Evolutionary conservation across 2,888 invertebrate genomes (phyloP).

Genomic region (Adela reaumurella): DNA sequence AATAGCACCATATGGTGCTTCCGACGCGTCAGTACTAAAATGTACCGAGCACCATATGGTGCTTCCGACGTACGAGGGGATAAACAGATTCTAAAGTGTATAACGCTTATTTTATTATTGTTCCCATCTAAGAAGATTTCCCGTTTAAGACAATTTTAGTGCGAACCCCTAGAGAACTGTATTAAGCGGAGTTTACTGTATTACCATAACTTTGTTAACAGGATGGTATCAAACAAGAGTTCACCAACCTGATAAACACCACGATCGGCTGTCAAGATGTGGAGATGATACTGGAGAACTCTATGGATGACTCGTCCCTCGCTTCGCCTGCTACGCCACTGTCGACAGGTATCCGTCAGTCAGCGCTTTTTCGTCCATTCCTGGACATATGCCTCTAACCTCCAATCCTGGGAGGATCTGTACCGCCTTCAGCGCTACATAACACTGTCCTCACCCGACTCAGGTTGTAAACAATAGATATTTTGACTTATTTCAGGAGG

Average conservation of each 20-base stretch:
- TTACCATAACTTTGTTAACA: slow-evolving; percentile 14
- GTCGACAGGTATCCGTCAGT: slow-evolving; percentile 47
- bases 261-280: slow-evolving; percentile 55
- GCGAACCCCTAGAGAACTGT: too few species aligned
- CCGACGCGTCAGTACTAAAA: too few species aligned
- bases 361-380: slow-evolving; percentile 19
- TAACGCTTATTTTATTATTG: too few species aligned
- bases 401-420: not conserved
- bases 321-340: slow-evolving; percentile 73
- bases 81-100: too few species aligned
- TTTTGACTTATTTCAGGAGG: too few species aligned
- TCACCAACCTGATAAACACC: slow-evolving; percentile 57
- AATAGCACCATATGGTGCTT: too few species aligned
- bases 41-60: too few species aligned
- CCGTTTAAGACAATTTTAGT: too few species aligned
- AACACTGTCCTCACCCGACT: not conserved
- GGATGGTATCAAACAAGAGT: slow-evolving; percentile 53
- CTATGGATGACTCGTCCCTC: slow-evolving; percentile 75
- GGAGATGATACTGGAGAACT: slow-evolving; percentile 71
- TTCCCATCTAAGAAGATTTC: too few species aligned
- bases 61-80: too few species aligned
- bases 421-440: not conserved
- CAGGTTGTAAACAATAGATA: too few species aligned
- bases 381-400: not conserved
- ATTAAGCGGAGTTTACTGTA: too few species aligned